Conservation (phyloP, 2,797 vertebrate genomes). For the Semotilus atromaculatus region DNA sequence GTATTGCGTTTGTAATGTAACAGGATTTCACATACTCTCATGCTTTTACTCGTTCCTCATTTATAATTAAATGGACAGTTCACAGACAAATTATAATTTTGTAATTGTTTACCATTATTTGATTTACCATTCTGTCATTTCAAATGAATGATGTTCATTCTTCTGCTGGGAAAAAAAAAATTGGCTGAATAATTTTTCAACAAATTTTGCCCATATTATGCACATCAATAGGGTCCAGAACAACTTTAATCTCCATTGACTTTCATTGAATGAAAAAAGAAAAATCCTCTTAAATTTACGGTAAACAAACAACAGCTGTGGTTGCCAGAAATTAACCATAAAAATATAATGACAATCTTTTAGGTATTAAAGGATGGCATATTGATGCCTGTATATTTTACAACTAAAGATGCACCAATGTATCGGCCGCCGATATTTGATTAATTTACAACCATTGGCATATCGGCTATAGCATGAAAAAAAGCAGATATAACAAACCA, state of each 20-base stretch:
- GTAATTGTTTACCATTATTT: not conserved
- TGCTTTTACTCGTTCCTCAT: not conserved
- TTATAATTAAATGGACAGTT: not conserved
- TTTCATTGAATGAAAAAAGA: not conserved
- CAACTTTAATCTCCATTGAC: not conserved
- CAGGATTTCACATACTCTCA: constrained; percentile 11
- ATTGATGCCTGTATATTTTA: not conserved
- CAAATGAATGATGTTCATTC: not conserved
- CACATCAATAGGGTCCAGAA: not conserved
- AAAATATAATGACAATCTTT: not conserved
- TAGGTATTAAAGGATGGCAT: not conserved
- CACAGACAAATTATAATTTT: not conserved
- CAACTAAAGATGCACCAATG: not conserved
- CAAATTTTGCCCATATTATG: not conserved
- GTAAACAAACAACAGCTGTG: not conserved
- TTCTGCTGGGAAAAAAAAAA: not conserved
- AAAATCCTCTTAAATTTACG: not conserved
- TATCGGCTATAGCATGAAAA: too few relatives aligned
- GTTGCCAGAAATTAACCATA: not conserved
- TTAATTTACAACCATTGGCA: too few relatives aligned
- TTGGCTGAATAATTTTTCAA: not conserved
- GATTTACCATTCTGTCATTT: not conserved
- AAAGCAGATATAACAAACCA: too few relatives aligned
- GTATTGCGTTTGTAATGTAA: constrained; percentile 6
- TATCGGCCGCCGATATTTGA: too few relatives aligned